Conservation (phyloP, 2,888 invertebrate genomes). For the Acanthosepion lycidas region DNA sequence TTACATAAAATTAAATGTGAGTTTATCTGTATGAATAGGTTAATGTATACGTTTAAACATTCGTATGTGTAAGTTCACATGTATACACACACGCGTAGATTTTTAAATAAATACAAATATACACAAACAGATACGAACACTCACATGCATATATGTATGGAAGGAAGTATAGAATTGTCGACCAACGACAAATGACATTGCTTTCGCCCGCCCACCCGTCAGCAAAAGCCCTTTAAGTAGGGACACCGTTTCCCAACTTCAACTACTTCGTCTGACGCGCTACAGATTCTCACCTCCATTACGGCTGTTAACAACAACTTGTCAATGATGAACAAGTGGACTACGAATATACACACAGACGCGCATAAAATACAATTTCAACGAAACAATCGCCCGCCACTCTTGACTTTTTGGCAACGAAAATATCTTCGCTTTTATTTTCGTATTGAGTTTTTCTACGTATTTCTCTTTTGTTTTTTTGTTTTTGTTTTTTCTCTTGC, state of each 20-base stretch:
- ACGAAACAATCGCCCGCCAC: background rate
- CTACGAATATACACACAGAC: background rate
- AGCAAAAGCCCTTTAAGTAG: slow-evolving; percentile 33
- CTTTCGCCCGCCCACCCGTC: background rate
- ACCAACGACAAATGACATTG: background rate
- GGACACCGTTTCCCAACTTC: background rate
- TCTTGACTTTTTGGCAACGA: no score
- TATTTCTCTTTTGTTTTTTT: background rate
- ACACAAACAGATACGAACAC: no score
- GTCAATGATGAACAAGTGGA: background rate
- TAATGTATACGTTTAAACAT: no score
- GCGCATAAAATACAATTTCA: background rate
- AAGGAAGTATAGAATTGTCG: background rate
- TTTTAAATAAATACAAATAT: no score
- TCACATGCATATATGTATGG: background rate
- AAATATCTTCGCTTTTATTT: no score
- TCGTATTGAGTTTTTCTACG: no score
- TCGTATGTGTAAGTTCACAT: no score
- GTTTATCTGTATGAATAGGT: no score
- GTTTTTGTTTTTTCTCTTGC: background rate
- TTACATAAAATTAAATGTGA: no score
- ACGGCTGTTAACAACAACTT: slow-evolving; percentile 33
- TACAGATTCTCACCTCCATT: slow-evolving; percentile 10
- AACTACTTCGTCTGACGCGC: background rate
- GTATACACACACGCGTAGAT: no score